Conservation (phyloP, 2,113 vertebrate species). For the Sinocyclocheilus maitianheensis region DNA sequence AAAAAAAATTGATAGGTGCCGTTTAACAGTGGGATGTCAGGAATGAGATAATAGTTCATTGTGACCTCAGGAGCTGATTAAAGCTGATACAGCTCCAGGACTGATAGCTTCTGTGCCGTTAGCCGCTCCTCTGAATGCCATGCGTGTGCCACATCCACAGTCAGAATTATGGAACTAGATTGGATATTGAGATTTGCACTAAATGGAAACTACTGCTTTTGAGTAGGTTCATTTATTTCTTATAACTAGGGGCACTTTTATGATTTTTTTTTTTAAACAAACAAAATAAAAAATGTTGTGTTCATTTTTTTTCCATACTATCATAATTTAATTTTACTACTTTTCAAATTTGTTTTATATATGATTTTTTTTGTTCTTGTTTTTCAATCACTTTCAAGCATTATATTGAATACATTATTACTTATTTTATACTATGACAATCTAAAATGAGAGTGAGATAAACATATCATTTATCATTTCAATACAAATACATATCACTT, state of each 20-base stretch:
- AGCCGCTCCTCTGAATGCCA: neutral
- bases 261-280: neutral
- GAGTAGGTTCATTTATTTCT: neutral
- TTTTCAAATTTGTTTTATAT: no score
- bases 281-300: no score
- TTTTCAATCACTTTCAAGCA: neutral
- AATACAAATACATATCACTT: no score
- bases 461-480: no score
- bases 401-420: neutral
- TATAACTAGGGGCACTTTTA: neutral
- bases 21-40: neutral
- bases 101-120: neutral
- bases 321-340: neutral
- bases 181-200: neutral
- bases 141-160: neutral
- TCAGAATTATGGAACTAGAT: no score
- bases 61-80: conserved; percentile 30
- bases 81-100: conserved; percentile 11
- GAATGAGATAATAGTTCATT: conserved; percentile 22
- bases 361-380: neutral
- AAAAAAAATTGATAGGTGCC: neutral
- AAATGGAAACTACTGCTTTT: neutral
- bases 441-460: neutral
- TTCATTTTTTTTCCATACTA: neutral
- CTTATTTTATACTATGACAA: neutral